These are phyloP conservation scores for Ceriagrion tenellum DNA, from an alignment of 2,888 invertebrate species.

Conservation along the genomic window DNA sequence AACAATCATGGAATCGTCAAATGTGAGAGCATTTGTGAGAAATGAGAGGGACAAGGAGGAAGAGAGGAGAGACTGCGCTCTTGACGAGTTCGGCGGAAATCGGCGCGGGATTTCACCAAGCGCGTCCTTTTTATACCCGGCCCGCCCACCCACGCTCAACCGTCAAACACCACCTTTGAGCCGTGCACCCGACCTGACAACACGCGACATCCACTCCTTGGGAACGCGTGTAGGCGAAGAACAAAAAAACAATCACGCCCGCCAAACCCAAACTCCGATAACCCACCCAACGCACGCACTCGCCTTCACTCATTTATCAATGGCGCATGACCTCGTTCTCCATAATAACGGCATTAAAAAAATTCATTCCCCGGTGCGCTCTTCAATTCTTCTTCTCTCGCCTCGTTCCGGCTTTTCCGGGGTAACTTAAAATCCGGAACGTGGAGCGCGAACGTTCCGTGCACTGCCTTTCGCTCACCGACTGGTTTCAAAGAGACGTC, in stretches of 20 bases:
- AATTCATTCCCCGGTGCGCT: neutral
- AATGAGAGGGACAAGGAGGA: neutral
- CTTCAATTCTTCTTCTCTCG: neutral
- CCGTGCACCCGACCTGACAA: too few species aligned
- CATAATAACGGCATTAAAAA: conserved; percentile 35
- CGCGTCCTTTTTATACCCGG: neutral
- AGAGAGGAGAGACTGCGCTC: neutral
- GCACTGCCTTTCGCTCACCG: neutral
- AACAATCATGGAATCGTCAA: conserved; percentile 54
- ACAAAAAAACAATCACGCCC: too few species aligned
- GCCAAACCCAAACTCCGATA: neutral
- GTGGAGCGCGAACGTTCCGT: neutral
- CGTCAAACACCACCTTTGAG: neutral
- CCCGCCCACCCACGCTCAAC: neutral
- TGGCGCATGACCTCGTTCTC: conserved; percentile 49
- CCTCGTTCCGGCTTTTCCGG: neutral
- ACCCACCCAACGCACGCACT: neutral
- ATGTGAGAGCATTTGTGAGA: conserved; percentile 60
- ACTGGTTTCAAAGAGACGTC: neutral
- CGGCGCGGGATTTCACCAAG: conserved; percentile 56
- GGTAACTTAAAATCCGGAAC: neutral
- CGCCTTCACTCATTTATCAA: conserved; percentile 25
- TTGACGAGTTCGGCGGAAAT: conserved; percentile 59
- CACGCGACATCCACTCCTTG: too few species aligned
- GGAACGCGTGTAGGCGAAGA: too few species aligned